A percentile compares a stretch with the other conserved stretches of the same genome.
Evolutionary conservation across 2,888 invertebrate species (phyloP).

Genomic region (Dolomedes plantarius): DNA sequence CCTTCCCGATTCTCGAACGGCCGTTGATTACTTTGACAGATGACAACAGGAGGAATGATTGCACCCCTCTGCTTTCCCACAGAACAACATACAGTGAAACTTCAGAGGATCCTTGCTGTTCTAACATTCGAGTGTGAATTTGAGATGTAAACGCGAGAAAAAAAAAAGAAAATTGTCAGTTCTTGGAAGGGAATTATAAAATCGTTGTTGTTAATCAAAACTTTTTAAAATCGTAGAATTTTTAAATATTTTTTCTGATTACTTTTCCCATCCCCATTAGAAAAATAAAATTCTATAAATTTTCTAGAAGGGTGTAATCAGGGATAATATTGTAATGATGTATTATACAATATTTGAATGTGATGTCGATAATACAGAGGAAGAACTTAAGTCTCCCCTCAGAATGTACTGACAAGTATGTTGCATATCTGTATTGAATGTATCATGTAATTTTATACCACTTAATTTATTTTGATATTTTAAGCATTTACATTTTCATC

Average conservation of each 20-base stretch:
- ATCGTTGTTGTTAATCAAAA: neutral
- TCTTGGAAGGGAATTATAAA: slow-evolving; percentile 14
- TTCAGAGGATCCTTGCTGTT: slow-evolving; percentile 54
- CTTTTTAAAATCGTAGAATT: neutral
- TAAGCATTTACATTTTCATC: no score
- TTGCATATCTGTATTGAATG: no score
- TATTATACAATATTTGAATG: no score
- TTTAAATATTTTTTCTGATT: no score
- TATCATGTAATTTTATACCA: no score
- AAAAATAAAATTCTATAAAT: no score
- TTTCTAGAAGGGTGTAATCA: no score
- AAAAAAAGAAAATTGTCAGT: neutral
- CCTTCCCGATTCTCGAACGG: slow-evolving; percentile 53
- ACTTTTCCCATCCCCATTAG: neutral
- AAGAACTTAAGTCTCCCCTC: no score
- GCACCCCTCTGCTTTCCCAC: slow-evolving; percentile 43
- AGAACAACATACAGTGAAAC: slow-evolving; percentile 40
- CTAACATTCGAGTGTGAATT: slow-evolving; percentile 56
- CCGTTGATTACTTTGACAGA: slow-evolving; percentile 50
- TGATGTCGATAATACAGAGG: no score
- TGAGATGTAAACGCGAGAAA: neutral
- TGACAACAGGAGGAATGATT: slow-evolving; percentile 46
- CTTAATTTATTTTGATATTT: no score
- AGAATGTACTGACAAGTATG: no score
- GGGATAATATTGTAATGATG: no score